phyloP scores from a whole-genome alignment of 2,888 invertebrate genomes.

The Nomada fabriciana region DNA sequence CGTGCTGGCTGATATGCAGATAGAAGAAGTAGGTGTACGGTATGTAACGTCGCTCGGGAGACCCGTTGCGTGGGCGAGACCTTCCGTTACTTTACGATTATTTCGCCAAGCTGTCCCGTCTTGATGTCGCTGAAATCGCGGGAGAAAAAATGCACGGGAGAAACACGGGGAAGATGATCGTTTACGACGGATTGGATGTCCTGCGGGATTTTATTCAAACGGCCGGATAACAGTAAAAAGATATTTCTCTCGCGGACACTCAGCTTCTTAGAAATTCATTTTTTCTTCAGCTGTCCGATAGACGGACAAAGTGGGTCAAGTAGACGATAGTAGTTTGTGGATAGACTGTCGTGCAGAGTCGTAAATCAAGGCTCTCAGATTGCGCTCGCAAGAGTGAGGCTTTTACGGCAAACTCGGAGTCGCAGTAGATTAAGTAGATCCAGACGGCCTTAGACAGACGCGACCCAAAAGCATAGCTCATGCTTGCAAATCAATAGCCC shows the following conservation, averaged over 20 bases:
- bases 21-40: slow-evolving; percentile 74
- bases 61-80: slow-evolving; percentile 73
- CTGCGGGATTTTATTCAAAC: slow-evolving; percentile 30
- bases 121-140: slow-evolving; percentile 57
- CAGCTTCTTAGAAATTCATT: too few species aligned
- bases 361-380: slow-evolving; percentile 82
- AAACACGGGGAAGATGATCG: slow-evolving; percentile 44
- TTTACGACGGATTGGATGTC: slow-evolving; percentile 54
- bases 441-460: slow-evolving; percentile 61
- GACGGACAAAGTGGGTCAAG: slow-evolving; percentile 45
- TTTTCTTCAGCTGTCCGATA: too few species aligned
- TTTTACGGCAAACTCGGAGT: slow-evolving; percentile 80
- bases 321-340: slow-evolving; percentile 56
- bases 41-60: slow-evolving; percentile 64
- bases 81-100: slow-evolving; percentile 77
- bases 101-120: slow-evolving; percentile 61
- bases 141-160: slow-evolving; percentile 10
- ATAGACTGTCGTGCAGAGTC: slow-evolving; percentile 75
- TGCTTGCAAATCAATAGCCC: slow-evolving; percentile 56
- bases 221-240: slow-evolving; percentile 9
- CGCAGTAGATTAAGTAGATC: slow-evolving; percentile 56
- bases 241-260: neutral
- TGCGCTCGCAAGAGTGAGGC: slow-evolving; percentile 80
- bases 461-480: slow-evolving; percentile 45
- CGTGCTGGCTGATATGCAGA: slow-evolving; percentile 69